phyloP scores from a whole-genome alignment of 2,797 vertebrate genomes.

The Darevskia mixta region DNA sequence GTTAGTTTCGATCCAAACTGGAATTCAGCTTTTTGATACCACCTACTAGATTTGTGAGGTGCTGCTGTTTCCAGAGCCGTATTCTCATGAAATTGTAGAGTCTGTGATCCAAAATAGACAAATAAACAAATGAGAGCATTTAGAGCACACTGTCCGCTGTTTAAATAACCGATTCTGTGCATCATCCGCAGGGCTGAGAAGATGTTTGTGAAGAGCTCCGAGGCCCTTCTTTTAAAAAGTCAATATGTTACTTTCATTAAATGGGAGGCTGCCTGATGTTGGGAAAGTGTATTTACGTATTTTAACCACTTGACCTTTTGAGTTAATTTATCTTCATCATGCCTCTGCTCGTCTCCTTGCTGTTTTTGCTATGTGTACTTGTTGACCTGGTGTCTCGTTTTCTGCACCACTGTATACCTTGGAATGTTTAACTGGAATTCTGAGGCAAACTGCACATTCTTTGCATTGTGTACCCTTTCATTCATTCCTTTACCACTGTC shows the following conservation, averaged over 20 bases:
- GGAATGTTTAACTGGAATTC: constrained; percentile 42
- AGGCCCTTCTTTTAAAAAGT: constrained; percentile 1
- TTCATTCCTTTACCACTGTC: constrained; percentile 35
- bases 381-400: constrained; percentile 8
- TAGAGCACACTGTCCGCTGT: not conserved
- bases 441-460: constrained; percentile 7
- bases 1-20: not conserved
- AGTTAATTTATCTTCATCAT: constrained; percentile 31
- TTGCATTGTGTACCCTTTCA: not conserved
- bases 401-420: fast-evolving
- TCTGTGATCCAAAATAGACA: not conserved
- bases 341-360: constrained; percentile 14
- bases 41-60: not conserved
- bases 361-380: fast-evolving
- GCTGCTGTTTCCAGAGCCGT: not conserved
- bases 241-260: constrained; percentile 6
- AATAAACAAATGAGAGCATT: not conserved
- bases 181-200: not conserved
- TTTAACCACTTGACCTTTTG: constrained; percentile 41
- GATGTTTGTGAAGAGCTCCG: not conserved
- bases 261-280: constrained; percentile 4
- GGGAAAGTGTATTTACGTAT: constrained; percentile 26
- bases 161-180: not conserved
- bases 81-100: not conserved
- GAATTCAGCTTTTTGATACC: not conserved